Evolutionary conservation across 2,888 invertebrate genomes (phyloP), one percentile per base, ranked within the genome.

Genomic region (Syrista parreyssii): DNA sequence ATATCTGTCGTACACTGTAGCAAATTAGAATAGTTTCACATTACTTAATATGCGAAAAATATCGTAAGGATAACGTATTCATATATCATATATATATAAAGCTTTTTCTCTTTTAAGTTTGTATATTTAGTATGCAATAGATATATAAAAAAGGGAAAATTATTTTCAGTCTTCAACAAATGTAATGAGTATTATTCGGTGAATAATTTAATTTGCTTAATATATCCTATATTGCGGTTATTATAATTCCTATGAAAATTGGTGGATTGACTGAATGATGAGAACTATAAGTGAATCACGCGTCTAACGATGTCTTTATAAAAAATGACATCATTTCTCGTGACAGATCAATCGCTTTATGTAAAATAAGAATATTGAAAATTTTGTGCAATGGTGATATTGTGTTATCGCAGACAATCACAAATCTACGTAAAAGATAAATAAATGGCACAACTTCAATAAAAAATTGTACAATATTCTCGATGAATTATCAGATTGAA

Each of bases 401-500:
- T 74, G 77, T 69, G 35, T 78, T 74, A 75, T 81, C 73, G 74
- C 75, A 76, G 80, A 81, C 79, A 81, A 81, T 81, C 80, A 81
- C 75, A 73, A 78, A 76, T 68, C 75, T 76, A 77, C 71, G 69
- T 80, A 80, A 80, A 75, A 79, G 74, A 80, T 74, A 78, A 75
- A 75, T 74, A 78, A 33, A 68, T 68, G 55, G 68, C 73, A 75
- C 30, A 33, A 80, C 68, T 68, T 33, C 30, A 9, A 34, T 75
- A 32, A 31, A 71, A 31, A 71, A 31, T 23, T 71, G 71, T 71
- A 15, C 12, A 32, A 71, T 71, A 31, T 32, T 71, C 33, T 31
- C 71, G 1, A 31, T 31, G 12, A 71, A 71, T 32, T 32, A 32
- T 23, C 31, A 71, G 23, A 73, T 32, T 34, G 33, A 75, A 68